Conservation (phyloP, 2,113 vertebrate species). For the Rissa tridactyla region DNA sequence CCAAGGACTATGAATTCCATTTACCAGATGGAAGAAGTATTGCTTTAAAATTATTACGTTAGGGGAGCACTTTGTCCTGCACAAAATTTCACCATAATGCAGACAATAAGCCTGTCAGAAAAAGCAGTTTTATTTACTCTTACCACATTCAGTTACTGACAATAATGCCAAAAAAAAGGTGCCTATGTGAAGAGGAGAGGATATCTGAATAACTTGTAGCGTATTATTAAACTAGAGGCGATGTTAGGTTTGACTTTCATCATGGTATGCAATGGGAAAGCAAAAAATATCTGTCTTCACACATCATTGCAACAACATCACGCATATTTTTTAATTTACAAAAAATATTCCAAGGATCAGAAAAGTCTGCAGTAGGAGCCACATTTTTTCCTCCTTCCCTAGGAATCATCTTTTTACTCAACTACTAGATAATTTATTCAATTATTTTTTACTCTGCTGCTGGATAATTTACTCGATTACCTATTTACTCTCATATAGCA, state of each 20-base stretch:
- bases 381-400: neutral
- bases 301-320: neutral
- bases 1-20: slow-evolving; percentile 26
- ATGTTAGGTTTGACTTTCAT: neutral
- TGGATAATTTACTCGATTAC: neutral
- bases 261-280: neutral
- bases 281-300: neutral
- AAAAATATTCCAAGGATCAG: neutral
- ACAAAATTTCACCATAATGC: neutral
- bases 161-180: neutral
- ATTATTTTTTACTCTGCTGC: neutral
- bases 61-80: neutral
- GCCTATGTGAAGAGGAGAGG: neutral
- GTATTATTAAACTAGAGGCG: neutral
- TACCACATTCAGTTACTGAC: neutral
- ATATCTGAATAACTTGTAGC: neutral
- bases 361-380: neutral
- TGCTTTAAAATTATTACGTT: slow-evolving; percentile 35
- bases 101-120: neutral
- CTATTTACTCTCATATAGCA: neutral
- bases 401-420: neutral
- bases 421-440: neutral
- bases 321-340: neutral
- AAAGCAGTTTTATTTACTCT: slow-evolving; percentile 4
- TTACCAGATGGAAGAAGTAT: slow-evolving; percentile 42